phyloP scores from a whole-genome alignment of 2,797 vertebrate species.

The Eptatretus atami region DNA sequence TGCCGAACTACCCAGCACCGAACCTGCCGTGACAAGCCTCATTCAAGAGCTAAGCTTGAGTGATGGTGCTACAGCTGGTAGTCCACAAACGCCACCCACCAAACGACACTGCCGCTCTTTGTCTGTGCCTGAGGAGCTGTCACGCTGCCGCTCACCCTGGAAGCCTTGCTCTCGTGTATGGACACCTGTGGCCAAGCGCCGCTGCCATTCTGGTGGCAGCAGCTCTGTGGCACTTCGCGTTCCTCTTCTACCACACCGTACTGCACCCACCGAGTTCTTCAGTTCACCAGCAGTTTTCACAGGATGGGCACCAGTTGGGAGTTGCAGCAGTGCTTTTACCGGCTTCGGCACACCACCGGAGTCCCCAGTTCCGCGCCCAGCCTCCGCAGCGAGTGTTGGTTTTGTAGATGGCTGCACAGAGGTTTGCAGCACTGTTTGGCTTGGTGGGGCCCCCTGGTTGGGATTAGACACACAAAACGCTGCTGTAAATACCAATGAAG shows the following conservation, averaged over 20 bases:
- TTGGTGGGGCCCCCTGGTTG: neutral
- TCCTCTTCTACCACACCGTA: constrained; percentile 5
- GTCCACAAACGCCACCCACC: constrained; percentile 19
- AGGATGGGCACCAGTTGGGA: constrained; percentile 11
- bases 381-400: constrained; percentile 14
- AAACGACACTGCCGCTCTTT: constrained; percentile 27
- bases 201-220: constrained; percentile 21
- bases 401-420: constrained; percentile 20
- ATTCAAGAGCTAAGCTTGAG: constrained; percentile 16
- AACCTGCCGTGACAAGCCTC: constrained; percentile 13
- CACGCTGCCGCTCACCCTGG: constrained; percentile 20
- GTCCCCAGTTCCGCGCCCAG: constrained; percentile 17
- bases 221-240: constrained; percentile 14
- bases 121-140: constrained; percentile 24
- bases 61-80: constrained; percentile 11
- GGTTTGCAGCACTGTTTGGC: constrained; percentile 16
- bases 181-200: constrained; percentile 24
- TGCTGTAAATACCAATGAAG: too few relatives aligned
- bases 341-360: constrained; percentile 18
- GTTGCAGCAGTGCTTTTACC: constrained; percentile 13
- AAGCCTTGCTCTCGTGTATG: constrained; percentile 24
- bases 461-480: too few relatives aligned
- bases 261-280: constrained; percentile 15
- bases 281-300: constrained; percentile 11
- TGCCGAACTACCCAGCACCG: constrained; percentile 10